Base-by-base conservation (phyloP, 2,888 invertebrate species). In the Scaptomyza parva region DNA sequence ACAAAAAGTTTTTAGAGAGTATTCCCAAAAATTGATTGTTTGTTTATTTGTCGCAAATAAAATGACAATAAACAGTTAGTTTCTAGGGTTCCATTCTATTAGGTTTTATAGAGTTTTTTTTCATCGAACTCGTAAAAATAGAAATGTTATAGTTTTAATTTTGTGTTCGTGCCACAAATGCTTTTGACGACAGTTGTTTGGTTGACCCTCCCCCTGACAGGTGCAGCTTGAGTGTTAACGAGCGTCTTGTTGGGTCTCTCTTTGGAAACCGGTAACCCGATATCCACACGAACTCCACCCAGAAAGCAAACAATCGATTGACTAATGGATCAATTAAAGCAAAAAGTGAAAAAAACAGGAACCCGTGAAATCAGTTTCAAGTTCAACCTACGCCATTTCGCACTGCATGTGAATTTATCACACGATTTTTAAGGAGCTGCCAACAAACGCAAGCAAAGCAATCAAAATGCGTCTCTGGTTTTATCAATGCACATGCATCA, bases 21-120 rank as follows among this genome's bases (percentile, higher is more conserved):
- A 20, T 40, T 14, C 1, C 4, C 11, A 40, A 12, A 45, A 47
- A 69, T 63, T 64, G 59, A 63, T 71, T 77, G 70, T 81, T 83
- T 84, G 84, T 86, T 84, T 84, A 83, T 83, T 86, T 84, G 84
- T 78, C 75, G 68, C 86, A 84, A 83, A 86, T 86, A 78, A 82
- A 83, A 73, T 55, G 70, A 61, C 70, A 48, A 63, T 69, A 62
- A 59, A 55, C 62, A 43, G 59, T 55, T 52, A 47, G 41, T 59
- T 44, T 33, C 41, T 48, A 20, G 76, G 53, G 65, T 48, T 78
- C 64, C 24, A 35, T 58, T 39, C 37, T 53, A 37, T 44, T 40
- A 47, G 35, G 17, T 69, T 81, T 78, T 64, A 80, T 83, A 57
- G 61, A 61, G 45, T 72, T 83, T 35, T 72, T 83, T 33, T 86